Percentiles rank a stretch among this genome's conserved stretches.
These are phyloP conservation scores for Eueremaeus valkanovi DNA, from an alignment of 2,888 invertebrate species.

Conservation along the genomic window DNA sequence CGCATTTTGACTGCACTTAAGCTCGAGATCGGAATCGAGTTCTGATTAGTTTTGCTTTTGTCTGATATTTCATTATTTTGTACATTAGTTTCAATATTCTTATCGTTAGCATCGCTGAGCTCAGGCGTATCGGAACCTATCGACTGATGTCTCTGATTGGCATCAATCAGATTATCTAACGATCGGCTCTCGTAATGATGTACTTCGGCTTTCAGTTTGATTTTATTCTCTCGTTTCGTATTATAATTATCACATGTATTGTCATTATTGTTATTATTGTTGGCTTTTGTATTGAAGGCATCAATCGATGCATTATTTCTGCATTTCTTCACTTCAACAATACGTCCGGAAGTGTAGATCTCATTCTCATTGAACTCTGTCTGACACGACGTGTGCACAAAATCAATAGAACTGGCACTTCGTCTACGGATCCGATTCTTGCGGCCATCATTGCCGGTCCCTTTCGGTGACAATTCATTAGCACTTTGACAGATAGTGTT, in stretches of 20 bases:
- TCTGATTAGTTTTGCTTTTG: conserved; percentile 43
- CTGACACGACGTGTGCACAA: conserved; percentile 44
- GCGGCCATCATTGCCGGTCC: no score
- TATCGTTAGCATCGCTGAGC: not conserved
- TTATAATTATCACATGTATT: not conserved
- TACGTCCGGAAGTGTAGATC: conserved; percentile 36
- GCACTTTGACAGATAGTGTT: conserved; percentile 78
- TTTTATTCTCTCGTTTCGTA: conserved; percentile 10
- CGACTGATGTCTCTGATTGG: conserved; percentile 4
- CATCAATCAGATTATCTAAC: conserved; percentile 14
- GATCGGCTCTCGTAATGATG: conserved; percentile 34
- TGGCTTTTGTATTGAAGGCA: conserved; percentile 4
- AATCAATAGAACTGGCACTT: conserved; percentile 32
- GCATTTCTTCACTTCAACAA: conserved; percentile 24
- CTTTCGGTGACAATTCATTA: conserved; percentile 10
- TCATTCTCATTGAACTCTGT: conserved; percentile 40
- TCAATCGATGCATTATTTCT: not conserved
- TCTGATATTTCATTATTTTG: not conserved
- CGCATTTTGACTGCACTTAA: conserved; percentile 66
- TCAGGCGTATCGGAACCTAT: conserved; percentile 16
- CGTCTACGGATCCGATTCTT: not conserved
- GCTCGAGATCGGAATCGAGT: conserved; percentile 47
- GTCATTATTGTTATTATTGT: conserved; percentile 9
- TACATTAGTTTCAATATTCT: not conserved
- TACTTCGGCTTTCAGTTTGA: conserved; percentile 37